These are phyloP conservation scores for Telenomus remus DNA, from an alignment of 1,140 invertebrate genomes.

Conservation along the genomic window DNA sequence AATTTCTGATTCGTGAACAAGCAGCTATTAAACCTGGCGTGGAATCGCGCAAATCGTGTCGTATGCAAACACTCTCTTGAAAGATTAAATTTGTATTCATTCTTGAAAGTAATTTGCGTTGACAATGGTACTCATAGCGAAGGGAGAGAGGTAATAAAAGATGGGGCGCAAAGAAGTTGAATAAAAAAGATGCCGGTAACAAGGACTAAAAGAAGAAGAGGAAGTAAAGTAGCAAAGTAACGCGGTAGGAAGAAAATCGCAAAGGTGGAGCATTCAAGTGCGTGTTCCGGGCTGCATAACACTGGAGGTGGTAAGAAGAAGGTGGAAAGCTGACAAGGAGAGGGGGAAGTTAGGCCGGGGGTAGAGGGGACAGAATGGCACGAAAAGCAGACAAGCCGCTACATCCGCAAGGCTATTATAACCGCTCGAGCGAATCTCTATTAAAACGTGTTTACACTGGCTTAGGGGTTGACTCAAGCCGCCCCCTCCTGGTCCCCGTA, in stretches of 20 bases:
- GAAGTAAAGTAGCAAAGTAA: conserved; percentile 17
- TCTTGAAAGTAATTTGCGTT: conserved; percentile 47
- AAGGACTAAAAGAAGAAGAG: conserved; percentile 42
- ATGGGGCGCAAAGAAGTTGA: conserved; percentile 49
- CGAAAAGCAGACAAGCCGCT: conserved; percentile 66
- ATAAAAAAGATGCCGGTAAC: conserved; percentile 32
- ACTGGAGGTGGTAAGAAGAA: conserved; percentile 56
- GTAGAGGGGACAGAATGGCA: conserved; percentile 29
- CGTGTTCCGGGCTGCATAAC: conserved; percentile 51
- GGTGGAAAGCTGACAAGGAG: conserved; percentile 31
- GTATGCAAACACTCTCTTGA: conserved; percentile 39
- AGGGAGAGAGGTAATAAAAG: conserved; percentile 44
- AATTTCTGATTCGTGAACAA: conserved; percentile 16
- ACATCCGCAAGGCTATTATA: conserved; percentile 77
- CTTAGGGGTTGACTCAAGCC: conserved; percentile 76
- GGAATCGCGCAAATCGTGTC: conserved; percentile 23
- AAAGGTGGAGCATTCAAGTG: conserved; percentile 55
- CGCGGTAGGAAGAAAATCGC: conserved; percentile 44
- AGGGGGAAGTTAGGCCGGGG: conserved; percentile 7
- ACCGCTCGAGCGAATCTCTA: conserved; percentile 77
- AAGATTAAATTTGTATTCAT: conserved; percentile 53
- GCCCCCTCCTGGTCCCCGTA: conserved; percentile 63
- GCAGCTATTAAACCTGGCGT: conserved; percentile 17
- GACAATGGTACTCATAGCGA: conserved; percentile 36
- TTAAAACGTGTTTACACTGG: conserved; percentile 77